Evolutionary conservation across 2,888 invertebrate genomes (phyloP).

Genomic region (Pteria penguin): DNA sequence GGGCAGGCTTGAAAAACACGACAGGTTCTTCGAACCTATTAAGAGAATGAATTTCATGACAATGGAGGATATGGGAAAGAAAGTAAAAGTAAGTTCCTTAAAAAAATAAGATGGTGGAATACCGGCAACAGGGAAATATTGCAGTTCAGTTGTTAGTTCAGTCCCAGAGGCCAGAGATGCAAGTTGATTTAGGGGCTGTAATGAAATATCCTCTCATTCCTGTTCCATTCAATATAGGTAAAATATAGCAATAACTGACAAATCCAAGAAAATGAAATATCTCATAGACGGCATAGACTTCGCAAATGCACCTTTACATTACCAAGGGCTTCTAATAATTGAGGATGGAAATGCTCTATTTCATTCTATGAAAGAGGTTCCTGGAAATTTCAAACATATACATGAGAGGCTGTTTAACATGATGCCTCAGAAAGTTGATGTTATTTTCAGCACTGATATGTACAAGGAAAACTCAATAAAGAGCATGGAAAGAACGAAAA

Average conservation of each 20-base stretch:
- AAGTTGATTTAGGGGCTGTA: slow-evolving; percentile 19
- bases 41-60: slow-evolving; percentile 30
- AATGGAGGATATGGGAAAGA: slow-evolving; percentile 32
- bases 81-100: slow-evolving; percentile 27
- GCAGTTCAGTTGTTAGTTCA: slow-evolving; percentile 21
- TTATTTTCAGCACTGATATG: slow-evolving; percentile 34
- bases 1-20: slow-evolving; percentile 22
- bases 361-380: slow-evolving; percentile 31
- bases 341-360: slow-evolving; percentile 40
- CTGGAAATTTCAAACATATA: slow-evolving; percentile 31
- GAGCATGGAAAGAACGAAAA: slow-evolving; percentile 18
- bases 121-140: slow-evolving; percentile 43
- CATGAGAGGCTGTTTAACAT: slow-evolving; percentile 33
- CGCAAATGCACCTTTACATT: neutral
- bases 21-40: slow-evolving; percentile 41
- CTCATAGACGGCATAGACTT: slow-evolving; percentile 15
- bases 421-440: slow-evolving; percentile 31
- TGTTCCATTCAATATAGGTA: slow-evolving; percentile 40
- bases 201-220: slow-evolving; percentile 45
- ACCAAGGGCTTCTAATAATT: slow-evolving; percentile 1
- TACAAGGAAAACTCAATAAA: slow-evolving; percentile 7
- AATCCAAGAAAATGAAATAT: slow-evolving; percentile 32
- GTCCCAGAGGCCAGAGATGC: slow-evolving; percentile 5
- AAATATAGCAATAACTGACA: slow-evolving; percentile 32
- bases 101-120: slow-evolving; percentile 37